phyloP scores from a whole-genome alignment of 2,888 invertebrate species.

The Oxytorus armatus region DNA sequence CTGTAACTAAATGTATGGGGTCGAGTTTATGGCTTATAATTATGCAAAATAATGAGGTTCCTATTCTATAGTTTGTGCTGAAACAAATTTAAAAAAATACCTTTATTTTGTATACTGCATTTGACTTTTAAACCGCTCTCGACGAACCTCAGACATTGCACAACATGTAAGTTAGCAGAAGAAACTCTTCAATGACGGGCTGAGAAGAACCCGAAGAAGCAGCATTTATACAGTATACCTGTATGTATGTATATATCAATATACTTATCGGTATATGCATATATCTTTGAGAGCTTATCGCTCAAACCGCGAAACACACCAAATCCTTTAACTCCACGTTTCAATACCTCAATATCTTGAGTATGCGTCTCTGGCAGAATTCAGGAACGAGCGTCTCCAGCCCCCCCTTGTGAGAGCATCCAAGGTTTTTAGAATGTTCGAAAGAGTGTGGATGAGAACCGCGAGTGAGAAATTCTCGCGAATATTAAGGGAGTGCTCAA shows the following conservation, averaged over 20 bases:
- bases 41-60: too few species aligned
- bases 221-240: neutral
- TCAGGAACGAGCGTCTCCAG: constrained; percentile 11
- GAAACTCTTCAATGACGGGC: constrained; percentile 17
- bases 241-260: neutral
- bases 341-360: constrained; percentile 66
- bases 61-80: neutral
- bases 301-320: neutral
- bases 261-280: neutral
- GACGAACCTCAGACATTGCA: constrained; percentile 15
- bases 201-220: constrained; percentile 18
- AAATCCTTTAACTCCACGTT: constrained; percentile 57
- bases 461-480: constrained; percentile 54
- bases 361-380: constrained; percentile 56
- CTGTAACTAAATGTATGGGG: neutral
- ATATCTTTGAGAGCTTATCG: constrained; percentile 10
- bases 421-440: constrained; percentile 17
- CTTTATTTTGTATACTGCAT: too few species aligned
- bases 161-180: constrained; percentile 6
- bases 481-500: constrained; percentile 58
- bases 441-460: constrained; percentile 38
- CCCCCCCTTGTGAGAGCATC: constrained; percentile 23
- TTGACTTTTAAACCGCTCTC: constrained; percentile 18
- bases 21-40: neutral
- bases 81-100: neutral